Base-by-base conservation (phyloP, 2,888 invertebrate species). In the Herminia tarsipennalis region DNA sequence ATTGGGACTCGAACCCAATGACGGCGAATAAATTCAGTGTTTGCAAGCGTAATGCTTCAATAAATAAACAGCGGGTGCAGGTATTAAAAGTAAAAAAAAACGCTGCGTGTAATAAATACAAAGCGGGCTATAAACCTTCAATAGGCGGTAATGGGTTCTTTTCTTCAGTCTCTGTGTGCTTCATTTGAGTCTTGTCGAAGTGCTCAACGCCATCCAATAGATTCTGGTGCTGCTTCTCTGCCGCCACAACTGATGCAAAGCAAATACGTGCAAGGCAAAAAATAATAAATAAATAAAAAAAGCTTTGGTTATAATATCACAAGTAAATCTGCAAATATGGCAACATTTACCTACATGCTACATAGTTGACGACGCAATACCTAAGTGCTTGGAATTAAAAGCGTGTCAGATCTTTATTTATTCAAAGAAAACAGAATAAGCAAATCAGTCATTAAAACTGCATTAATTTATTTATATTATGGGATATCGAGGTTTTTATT, bases 61-160 rank as follows among this genome's bases (percentile, higher is more conserved):
- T 21, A 28, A 59, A 38, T 36, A 41, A 45, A 32, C 38, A 46
- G 12, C 0, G 25, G 36, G 33, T 47, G 37, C 37, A 39, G 16
- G 38, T 35, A 40, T n/a, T n/a, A n/a, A n/a, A n/a, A 30, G 35
- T 38, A 35, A 55, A 33, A 33, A 56, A 51, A 48, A 49, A 34
- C 18, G 17, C 25, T 21, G 39, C 24, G 8, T 21, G 32, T 9
- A 35, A 24, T 18, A 6, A 21, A 33, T 14, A 49, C 43, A 66
- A 78, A 80, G 78, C 76, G 62, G 59, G 60, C 70, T 72, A 77
- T 67, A 79, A 92, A 95, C 95, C 94, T 94, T 95, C 94, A 73
- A 94, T 92, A 61, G 95, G 94, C 42, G 96, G 96, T 74, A 96
- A 92, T 32, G 93, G 88, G 70, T 94, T 95, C 92, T 96, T 96